phyloP scores from a whole-genome alignment of 2,797 vertebrate genomes.

The Tenualosa ilisha region DNA sequence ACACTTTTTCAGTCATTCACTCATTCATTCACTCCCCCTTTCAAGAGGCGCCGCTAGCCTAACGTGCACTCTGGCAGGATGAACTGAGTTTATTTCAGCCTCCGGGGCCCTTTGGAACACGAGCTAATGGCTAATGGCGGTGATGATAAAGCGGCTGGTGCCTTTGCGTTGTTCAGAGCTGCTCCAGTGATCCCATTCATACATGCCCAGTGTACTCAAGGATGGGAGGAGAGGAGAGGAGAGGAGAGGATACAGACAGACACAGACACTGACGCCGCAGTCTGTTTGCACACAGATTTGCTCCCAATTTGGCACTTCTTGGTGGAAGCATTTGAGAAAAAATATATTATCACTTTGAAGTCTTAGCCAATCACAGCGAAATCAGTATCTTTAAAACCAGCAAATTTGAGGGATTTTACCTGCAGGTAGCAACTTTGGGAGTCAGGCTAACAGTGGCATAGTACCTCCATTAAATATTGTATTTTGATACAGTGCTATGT shows the following conservation, averaged over 20 bases:
- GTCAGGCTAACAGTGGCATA: neutral
- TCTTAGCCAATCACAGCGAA: neutral
- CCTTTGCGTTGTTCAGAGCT: neutral
- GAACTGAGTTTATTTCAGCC: neutral
- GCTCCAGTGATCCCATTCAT: neutral
- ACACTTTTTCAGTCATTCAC: neutral
- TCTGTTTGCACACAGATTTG: slow-evolving; percentile 8
- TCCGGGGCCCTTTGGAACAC: neutral
- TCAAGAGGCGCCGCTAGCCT: neutral
- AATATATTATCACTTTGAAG: neutral
- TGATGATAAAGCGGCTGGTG: neutral
- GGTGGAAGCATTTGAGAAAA: neutral
- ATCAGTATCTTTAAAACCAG: neutral
- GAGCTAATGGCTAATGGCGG: neutral
- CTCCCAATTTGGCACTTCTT: neutral
- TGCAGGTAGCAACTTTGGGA: neutral
- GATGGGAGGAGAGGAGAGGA: neutral
- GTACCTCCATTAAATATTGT: too few relatives aligned
- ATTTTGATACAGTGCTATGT: too few relatives aligned
- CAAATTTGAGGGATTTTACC: neutral
- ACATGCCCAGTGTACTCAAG: neutral
- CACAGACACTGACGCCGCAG: neutral
- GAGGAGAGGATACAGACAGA: too few relatives aligned
- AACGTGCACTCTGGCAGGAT: neutral
- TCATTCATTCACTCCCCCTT: neutral